Percentiles rank a stretch among this genome's conserved stretches.
Conservation (phyloP, 2,113 vertebrate species). For the Megatriorchis doriae region DNA sequence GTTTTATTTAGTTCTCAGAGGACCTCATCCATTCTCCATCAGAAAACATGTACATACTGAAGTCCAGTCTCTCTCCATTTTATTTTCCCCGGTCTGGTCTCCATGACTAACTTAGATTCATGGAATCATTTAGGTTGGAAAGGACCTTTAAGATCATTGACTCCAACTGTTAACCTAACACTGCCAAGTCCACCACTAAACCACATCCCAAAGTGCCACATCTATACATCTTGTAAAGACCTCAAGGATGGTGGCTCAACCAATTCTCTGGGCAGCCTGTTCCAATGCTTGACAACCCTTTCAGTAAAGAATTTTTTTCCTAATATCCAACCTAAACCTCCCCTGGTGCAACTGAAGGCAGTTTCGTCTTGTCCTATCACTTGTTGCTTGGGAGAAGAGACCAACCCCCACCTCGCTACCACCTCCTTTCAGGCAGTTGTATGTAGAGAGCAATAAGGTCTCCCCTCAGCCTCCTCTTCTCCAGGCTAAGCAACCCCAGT, state of each 20-base stretch:
- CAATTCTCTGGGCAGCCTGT: neutral
- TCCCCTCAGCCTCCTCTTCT: no score
- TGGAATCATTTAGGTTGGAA: neutral
- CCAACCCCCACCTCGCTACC: no score
- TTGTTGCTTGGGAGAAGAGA: no score
- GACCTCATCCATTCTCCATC: neutral
- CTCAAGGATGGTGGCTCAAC: neutral
- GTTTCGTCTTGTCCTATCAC: neutral
- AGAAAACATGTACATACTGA: neutral
- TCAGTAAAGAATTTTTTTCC: neutral
- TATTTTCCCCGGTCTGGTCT: neutral
- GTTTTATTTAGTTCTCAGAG: neutral
- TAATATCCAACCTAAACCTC: neutral
- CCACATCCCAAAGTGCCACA: accelerated
- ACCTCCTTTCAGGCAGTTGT: no score
- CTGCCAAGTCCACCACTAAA: neutral
- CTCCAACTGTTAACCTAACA: neutral
- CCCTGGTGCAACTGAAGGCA: neutral
- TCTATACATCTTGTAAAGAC: neutral
- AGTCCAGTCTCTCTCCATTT: neutral
- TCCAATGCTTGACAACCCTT: neutral
- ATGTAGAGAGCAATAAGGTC: no score
- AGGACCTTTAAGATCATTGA: neutral
- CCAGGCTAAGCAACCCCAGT: no score
- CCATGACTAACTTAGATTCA: neutral